phyloP scores from a whole-genome alignment of 2,888 invertebrate genomes.

The Priapulus caudatus region DNA sequence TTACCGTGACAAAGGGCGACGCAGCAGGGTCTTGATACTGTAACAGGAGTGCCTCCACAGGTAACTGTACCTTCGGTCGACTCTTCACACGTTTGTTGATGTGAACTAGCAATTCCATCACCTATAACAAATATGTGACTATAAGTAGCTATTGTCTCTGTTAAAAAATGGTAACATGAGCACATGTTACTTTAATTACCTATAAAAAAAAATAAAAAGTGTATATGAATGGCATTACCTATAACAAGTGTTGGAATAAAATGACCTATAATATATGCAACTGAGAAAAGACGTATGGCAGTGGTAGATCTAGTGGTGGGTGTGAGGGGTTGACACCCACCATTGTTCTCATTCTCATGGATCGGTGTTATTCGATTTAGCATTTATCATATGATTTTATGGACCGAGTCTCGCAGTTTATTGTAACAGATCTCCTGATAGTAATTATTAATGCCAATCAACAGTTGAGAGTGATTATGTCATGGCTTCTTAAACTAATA shows the following conservation, averaged over 20 bases:
- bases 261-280: no score
- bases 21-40: conserved; percentile 66
- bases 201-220: conserved; percentile 13
- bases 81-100: conserved; percentile 79
- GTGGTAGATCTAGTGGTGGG: no score
- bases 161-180: conserved; percentile 2
- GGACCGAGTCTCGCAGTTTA: no score
- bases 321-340: no score
- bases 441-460: no score
- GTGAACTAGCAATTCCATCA: conserved; percentile 81
- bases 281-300: no score
- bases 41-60: conserved; percentile 65
- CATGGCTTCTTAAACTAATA: no score
- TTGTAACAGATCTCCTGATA: no score
- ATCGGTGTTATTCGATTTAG: no score
- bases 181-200: neutral
- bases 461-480: no score
- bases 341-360: no score
- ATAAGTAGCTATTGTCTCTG: neutral
- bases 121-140: conserved; percentile 46
- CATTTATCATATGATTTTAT: no score
- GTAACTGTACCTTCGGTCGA: conserved; percentile 66
- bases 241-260: neutral
- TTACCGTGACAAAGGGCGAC: conserved; percentile 64
- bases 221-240: neutral